Percentiles rank a stretch among this genome's conserved stretches.
Evolutionary conservation across 2,113 vertebrate genomes (phyloP).

Genomic region (Regulus satrapa): DNA sequence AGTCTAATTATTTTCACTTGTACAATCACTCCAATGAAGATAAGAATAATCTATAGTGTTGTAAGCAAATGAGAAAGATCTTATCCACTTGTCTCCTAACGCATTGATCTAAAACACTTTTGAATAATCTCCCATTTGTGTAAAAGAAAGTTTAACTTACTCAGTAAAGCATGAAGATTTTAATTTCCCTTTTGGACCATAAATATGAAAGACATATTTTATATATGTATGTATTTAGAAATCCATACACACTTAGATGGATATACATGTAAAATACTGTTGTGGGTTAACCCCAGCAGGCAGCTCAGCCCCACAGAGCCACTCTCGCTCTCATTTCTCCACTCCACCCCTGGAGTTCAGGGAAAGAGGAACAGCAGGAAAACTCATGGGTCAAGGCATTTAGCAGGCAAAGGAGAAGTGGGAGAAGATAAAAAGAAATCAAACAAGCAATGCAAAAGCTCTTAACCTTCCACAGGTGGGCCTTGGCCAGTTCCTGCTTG

Average conservation of each 20-base stretch:
- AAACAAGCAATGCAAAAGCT: not conserved
- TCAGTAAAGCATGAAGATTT: not conserved
- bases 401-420: not conserved
- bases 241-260: not conserved
- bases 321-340: not conserved
- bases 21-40: not conserved
- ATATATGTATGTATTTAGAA: not conserved
- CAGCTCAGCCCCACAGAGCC: not conserved
- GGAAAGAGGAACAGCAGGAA: not conserved
- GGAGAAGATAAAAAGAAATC: not conserved
- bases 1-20: not conserved
- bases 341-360: rapidly evolving
- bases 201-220: not conserved
- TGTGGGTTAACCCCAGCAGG: not conserved
- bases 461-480: not conserved
- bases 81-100: not conserved
- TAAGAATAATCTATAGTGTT: not conserved
- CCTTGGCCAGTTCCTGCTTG: not conserved
- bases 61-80: not conserved
- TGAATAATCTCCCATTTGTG: not conserved
- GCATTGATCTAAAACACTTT: not conserved
- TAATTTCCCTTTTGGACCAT: not conserved
- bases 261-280: not conserved
- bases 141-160: not conserved
- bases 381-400: not conserved